phyloP scores from a whole-genome alignment of 2,797 vertebrate genomes.

The Sebastes itinus region DNA sequence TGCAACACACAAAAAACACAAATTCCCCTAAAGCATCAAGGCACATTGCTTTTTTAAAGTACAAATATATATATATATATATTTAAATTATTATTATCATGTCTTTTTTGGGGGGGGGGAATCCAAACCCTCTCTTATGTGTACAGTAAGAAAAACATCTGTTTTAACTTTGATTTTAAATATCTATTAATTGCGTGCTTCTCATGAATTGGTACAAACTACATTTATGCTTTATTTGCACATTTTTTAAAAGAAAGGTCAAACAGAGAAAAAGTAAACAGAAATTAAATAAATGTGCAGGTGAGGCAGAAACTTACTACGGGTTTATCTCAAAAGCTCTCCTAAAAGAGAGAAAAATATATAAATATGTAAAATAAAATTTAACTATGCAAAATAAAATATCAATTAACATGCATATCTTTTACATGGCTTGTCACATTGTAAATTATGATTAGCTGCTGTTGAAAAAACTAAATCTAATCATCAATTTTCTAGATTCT shows the following conservation, averaged over 20 bases:
- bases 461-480: too few species aligned
- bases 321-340: not conserved
- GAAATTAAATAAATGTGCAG: not conserved
- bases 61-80: too few species aligned
- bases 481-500: too few species aligned
- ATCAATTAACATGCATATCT: not conserved
- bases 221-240: not conserved
- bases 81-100: too few species aligned
- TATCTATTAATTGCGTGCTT: not conserved
- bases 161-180: not conserved
- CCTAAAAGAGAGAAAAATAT: not conserved
- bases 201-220: not conserved
- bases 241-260: not conserved
- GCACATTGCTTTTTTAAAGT: too few species aligned
- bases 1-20: too few species aligned
- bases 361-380: too few species aligned
- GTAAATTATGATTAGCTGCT: too few species aligned
- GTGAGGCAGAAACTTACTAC: not conserved
- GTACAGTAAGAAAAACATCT: not conserved
- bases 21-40: too few species aligned
- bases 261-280: not conserved
- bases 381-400: not conserved
- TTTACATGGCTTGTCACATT: too few species aligned
- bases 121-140: not conserved
- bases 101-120: not conserved